Evolutionary conservation across 1,140 invertebrate genomes (phyloP).

Genomic region (Chironomus tepperi): DNA sequence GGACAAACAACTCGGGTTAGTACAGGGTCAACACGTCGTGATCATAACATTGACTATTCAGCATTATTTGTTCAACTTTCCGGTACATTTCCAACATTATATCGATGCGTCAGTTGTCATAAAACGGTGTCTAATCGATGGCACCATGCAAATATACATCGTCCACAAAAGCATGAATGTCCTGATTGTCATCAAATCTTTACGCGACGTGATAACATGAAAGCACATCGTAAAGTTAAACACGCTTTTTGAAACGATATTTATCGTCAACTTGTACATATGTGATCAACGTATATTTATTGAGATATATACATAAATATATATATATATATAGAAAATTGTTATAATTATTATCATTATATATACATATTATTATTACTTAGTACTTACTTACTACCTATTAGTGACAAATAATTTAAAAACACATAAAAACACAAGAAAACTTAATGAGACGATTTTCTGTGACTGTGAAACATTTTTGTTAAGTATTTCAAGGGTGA

Average conservation of each 20-base stretch:
- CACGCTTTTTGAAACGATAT: slow-evolving; percentile 47
- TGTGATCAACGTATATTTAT: slow-evolving; percentile 41
- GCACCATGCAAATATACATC: slow-evolving; percentile 61
- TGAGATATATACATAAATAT: too few relatives aligned
- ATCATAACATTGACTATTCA: slow-evolving; percentile 40
- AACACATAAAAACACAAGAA: too few relatives aligned
- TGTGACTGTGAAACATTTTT: too few relatives aligned
- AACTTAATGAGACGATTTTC: too few relatives aligned
- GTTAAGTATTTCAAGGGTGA: too few relatives aligned
- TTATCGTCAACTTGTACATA: slow-evolving; percentile 42
- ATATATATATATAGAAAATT: slow-evolving; percentile 33
- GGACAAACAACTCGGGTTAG: background rate
- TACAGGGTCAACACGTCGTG: slow-evolving; percentile 33
- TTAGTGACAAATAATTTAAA: background rate
- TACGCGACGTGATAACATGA: slow-evolving; percentile 60
- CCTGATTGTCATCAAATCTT: slow-evolving; percentile 56
- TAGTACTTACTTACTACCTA: background rate
- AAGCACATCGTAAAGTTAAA: slow-evolving; percentile 59
- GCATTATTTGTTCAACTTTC: slow-evolving; percentile 38
- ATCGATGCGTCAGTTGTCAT: slow-evolving; percentile 47
- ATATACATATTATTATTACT: too few relatives aligned
- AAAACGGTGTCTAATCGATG: slow-evolving; percentile 63
- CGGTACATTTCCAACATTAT: slow-evolving; percentile 38
- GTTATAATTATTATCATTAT: background rate
- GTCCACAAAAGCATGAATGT: slow-evolving; percentile 58